Base-by-base conservation (phyloP, 2,113 vertebrate genomes). In the Carassius auratus region DNA sequence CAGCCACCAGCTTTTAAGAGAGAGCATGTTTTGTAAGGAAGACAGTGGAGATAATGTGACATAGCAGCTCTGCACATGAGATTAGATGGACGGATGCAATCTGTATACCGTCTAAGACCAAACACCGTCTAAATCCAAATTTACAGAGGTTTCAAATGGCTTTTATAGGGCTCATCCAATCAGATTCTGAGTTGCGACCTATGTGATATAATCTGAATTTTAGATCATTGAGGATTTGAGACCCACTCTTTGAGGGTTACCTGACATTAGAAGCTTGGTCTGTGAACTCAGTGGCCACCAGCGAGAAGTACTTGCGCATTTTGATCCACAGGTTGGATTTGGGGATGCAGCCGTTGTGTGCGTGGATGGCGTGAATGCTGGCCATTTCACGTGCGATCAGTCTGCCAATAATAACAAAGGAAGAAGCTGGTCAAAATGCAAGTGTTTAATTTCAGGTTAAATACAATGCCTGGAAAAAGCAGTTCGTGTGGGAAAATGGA, bases 341-440 rank as follows among this genome's bases (percentile, higher is more conserved):
- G 86, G 97, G 96, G 50, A 99, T 93, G 92, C 96, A 98, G 92
- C 98, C 97, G 0, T 99, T 99, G 89, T 96, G 95, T 78, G 97
- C 95, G 0, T 99, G 98, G 92, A 99, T 99, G 89, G 96, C 93
- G 0, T 99, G 98, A 75, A 99, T 96, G 76, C 96, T 96, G 36
- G 98, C 98, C 97, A 99, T 96, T 92, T 99, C 97, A 89, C 93
- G 91, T 76, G 97, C 96, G 76, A 99, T 97, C 88, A 99, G 91
- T 91, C 98, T 99, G 90, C 48, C 3, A 86, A 76, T 36, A 88
- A 3, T 85, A 2, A 87, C 0, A 62, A 4, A 69, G 8, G 82
- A 26, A 80, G 15, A 17, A 26, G 8, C n/a, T 77, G 19, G 26
- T 81, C 3, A 74, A 19, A 23, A 52, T 50, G 1, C 36, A 8